Conservation (phyloP, 1,140 invertebrate genomes). For the Drosophila pectinifera region DNA sequence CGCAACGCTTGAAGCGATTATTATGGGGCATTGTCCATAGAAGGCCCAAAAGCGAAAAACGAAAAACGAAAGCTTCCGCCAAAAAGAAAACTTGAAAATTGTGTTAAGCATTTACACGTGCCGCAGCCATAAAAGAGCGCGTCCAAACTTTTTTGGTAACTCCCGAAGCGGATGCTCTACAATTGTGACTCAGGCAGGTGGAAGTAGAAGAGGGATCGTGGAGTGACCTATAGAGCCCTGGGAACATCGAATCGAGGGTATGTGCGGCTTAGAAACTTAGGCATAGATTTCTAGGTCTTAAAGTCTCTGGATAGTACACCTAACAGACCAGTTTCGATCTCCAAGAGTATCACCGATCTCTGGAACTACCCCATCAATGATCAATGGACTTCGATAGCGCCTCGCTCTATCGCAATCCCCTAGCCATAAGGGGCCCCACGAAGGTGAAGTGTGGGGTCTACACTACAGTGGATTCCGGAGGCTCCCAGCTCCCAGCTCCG, state of each 20-base stretch:
- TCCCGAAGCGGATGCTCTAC: slow-evolving; percentile 45
- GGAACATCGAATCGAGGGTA: not conserved
- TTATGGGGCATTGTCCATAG: slow-evolving; percentile 63
- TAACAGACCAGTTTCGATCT: too few relatives aligned
- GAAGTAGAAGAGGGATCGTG: not conserved
- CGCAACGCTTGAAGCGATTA: slow-evolving; percentile 68
- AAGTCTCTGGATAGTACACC: too few relatives aligned
- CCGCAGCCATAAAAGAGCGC: slow-evolving; percentile 55
- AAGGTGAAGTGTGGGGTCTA: too few relatives aligned
- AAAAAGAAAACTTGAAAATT: slow-evolving; percentile 59
- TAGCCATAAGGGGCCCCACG: slow-evolving; percentile 2
- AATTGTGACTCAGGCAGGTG: slow-evolving; percentile 3
- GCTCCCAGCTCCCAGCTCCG: too few relatives aligned
- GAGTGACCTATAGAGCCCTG: not conserved
- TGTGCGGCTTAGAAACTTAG: too few relatives aligned
- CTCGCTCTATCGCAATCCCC: not conserved
- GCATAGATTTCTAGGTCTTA: too few relatives aligned
- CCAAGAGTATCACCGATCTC: too few relatives aligned
- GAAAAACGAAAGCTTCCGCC: slow-evolving; percentile 56
- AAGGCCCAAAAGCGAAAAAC: slow-evolving; percentile 40
- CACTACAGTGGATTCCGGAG: too few relatives aligned
- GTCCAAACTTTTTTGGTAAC: slow-evolving; percentile 22
- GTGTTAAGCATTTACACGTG: slow-evolving; percentile 83
- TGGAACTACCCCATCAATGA: not conserved
- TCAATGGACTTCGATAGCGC: slow-evolving; percentile 21